Conservation (phyloP, 2,888 invertebrate species). For the Cephus rjabovi region DNA sequence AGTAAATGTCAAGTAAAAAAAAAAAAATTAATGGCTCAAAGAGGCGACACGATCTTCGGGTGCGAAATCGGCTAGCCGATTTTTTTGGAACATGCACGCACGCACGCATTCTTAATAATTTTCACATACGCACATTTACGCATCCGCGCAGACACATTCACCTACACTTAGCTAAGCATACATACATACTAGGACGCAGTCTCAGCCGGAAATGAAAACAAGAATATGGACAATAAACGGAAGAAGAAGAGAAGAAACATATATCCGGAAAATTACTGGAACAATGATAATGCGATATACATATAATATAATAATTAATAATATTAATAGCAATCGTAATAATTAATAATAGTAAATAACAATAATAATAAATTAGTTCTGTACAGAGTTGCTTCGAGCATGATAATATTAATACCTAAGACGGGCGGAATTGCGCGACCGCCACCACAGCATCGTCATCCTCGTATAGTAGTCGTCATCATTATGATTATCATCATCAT, state of each 20-base stretch:
- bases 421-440: slow-evolving; percentile 20
- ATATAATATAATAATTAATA: slow-evolving; percentile 43
- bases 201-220: neutral
- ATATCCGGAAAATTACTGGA: slow-evolving; percentile 43
- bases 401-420: slow-evolving; percentile 50
- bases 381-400: slow-evolving; percentile 63
- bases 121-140: slow-evolving; percentile 9
- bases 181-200: neutral
- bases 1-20: slow-evolving; percentile 10
- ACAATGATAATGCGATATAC: slow-evolving; percentile 55
- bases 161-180: neutral
- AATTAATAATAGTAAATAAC: slow-evolving; percentile 59
- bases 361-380: slow-evolving; percentile 67
- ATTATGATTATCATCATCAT: slow-evolving; percentile 13
- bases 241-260: neutral
- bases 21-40: slow-evolving; percentile 19
- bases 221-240: neutral
- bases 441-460: slow-evolving; percentile 37
- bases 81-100: slow-evolving; percentile 7
- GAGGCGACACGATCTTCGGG: neutral
- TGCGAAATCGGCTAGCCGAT: neutral
- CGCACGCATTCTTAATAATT: slow-evolving; percentile 19
- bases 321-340: slow-evolving; percentile 49
- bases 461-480: slow-evolving; percentile 18
- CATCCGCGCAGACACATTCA: slow-evolving; percentile 29